Evolutionary conservation across 2,797 vertebrate genomes (phyloP), one percentile per base, ranked within the genome.

Genomic region (Apogon hyalosoma): DNA sequence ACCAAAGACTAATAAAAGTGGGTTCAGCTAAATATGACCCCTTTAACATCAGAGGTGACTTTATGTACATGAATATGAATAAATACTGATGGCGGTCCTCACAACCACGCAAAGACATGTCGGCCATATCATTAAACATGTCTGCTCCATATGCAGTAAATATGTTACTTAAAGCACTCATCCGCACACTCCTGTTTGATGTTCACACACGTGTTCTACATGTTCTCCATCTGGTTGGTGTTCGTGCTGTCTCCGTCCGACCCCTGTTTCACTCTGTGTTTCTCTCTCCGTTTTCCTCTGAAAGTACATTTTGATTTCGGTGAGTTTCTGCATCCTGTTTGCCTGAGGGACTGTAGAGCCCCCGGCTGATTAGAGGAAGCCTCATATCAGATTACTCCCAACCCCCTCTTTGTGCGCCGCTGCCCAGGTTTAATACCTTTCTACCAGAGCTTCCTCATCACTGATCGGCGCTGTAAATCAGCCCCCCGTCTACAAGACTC

Each of bases 291-390:
- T 28, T 56, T 15, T 18, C 52, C 49, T 38, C 66, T 33, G 48
- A 63, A 53, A 36, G 52, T 68, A 62, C 33, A n/a, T 15, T 79
- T 36, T 65, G 63, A 85, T 81, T 83, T 88, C 63, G 62, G 18
- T 9, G 75, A 61, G 56, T 78, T 51, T 75, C 59, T 71, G 73
- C 77, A 85, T 90, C 88, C 88, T 90, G 84, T 87, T 87, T 51
- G 83, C 85, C 81, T 11, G 69, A 59, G 84, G 81, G 82, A 69
- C 55, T 70, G 69, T 53, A 74, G 80, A 79, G 87, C 87, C 87
- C 73, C 77, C 84, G 85, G 86, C 85, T 92, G 89, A 92, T 92
- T 88, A 86, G 77, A 89, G 81, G 88, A 87, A 87, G 63, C 77
- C 66, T 73, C 38, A 15, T 84, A 90, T 89, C 88, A 73, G 63